Evolutionary conservation across 1,140 invertebrate genomes (phyloP).

Genomic region (Anthonomus grandis): DNA sequence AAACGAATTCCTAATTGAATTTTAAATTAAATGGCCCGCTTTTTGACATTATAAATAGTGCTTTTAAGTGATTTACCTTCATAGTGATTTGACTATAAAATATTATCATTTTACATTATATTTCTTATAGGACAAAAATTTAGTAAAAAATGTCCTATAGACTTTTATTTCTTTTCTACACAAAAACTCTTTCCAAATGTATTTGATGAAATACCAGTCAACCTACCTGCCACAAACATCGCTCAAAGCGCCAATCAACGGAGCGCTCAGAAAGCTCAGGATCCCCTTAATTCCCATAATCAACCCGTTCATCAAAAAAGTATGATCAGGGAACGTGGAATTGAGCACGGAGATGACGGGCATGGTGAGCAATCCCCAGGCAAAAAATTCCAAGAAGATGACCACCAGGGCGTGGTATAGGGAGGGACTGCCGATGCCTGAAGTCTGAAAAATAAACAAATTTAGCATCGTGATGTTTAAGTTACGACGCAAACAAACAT

Average conservation of each 20-base stretch:
- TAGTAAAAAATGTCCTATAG: too few species aligned
- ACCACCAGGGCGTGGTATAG: slow-evolving; percentile 97
- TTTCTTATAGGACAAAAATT: too few species aligned
- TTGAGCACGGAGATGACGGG: slow-evolving; percentile 97
- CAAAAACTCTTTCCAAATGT: background rate
- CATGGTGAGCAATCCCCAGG: slow-evolving; percentile 97
- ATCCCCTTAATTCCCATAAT: slow-evolving; percentile 96
- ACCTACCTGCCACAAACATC: slow-evolving; percentile 83
- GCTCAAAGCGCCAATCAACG: slow-evolving; percentile 90
- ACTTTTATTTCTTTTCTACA: too few species aligned
- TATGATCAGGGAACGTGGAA: slow-evolving; percentile 97
- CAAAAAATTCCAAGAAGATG: slow-evolving; percentile 99
- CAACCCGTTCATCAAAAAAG: slow-evolving; percentile 98
- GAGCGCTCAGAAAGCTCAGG: slow-evolving; percentile 94
- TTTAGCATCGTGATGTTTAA: too few species aligned
- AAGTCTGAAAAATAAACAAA: slow-evolving; percentile 70
- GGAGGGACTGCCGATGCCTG: slow-evolving; percentile 88
- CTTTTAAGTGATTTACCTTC: too few species aligned
- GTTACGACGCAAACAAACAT: too few species aligned
- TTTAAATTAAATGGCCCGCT: too few species aligned
- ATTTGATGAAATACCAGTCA: too few species aligned
- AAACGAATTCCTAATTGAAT: too few species aligned
- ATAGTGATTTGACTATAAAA: too few species aligned
- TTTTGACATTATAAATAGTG: too few species aligned
- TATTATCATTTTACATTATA: too few species aligned